These are phyloP conservation scores for Coelopa pilipes DNA, from an alignment of 2,888 invertebrate genomes.

Conservation along the genomic window DNA sequence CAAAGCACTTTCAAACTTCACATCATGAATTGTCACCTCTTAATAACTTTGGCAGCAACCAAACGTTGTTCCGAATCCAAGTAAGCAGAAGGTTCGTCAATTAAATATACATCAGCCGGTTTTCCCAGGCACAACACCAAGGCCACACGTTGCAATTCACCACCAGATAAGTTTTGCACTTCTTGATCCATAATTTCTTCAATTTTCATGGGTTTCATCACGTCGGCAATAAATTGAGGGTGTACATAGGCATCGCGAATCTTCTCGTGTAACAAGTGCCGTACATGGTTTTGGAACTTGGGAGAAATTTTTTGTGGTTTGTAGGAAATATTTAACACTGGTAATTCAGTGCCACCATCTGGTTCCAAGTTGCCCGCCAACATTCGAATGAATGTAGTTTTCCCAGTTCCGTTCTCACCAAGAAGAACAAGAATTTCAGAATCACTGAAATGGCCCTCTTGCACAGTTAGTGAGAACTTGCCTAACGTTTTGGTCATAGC, in stretches of 20 bases:
- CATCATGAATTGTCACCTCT: constrained; percentile 73
- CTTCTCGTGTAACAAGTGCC: constrained; percentile 93
- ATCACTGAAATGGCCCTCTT: constrained; percentile 95
- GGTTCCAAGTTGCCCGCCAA: constrained; percentile 95
- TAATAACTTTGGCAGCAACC: constrained; percentile 98
- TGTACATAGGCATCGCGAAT: constrained; percentile 97
- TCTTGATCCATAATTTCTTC: constrained; percentile 98
- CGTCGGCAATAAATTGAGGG: constrained; percentile 98
- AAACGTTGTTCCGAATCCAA: constrained; percentile 99
- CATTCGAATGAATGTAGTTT: constrained; percentile 99
- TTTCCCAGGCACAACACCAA: constrained; percentile 96
- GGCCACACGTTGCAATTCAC: constrained; percentile 98
- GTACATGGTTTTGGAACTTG: constrained; percentile 92
- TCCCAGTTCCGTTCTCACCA: constrained; percentile 98
- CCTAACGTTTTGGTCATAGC: constrained; percentile 86
- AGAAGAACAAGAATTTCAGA: constrained; percentile 98
- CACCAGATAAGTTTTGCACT: constrained; percentile 98
- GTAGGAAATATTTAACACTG: constrained; percentile 96
- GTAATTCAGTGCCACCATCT: constrained; percentile 77
- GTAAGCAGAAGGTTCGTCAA: constrained; percentile 99
- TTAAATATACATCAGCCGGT: constrained; percentile 98
- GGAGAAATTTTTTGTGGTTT: constrained; percentile 99
- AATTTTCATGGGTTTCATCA: constrained; percentile 97
- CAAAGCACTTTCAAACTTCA: background rate
- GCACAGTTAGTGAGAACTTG: constrained; percentile 80